phyloP scores from a whole-genome alignment of 1,140 invertebrate genomes.

The Geopemphigus sp. region DNA sequence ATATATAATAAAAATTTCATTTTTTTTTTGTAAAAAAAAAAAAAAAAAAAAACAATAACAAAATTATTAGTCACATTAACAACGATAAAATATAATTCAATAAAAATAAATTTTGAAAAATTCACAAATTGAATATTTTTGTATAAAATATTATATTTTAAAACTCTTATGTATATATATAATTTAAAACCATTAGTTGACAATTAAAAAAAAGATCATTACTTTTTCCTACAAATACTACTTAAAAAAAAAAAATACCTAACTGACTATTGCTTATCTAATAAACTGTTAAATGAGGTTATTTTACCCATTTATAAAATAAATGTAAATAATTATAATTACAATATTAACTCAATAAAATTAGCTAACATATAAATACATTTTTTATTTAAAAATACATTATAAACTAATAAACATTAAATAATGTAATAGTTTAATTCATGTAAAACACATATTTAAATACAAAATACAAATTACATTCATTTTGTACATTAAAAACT shows the following conservation, averaged over 20 bases:
- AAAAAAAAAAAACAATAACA: background rate
- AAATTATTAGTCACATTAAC: background rate
- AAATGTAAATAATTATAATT: background rate
- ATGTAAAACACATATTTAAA: no score
- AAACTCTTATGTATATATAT: background rate
- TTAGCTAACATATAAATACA: background rate
- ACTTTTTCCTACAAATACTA: background rate
- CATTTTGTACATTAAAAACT: no score
- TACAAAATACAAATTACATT: no score
- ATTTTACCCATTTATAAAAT: background rate
- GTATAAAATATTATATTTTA: background rate
- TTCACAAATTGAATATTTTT: no score
- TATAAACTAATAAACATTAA: no score
- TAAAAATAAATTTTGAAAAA: no score
- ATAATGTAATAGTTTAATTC: no score
- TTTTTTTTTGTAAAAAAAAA: background rate
- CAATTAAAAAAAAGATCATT: background rate
- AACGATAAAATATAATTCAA: background rate
- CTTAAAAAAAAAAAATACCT: slow-evolving; percentile 7
- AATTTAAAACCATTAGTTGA: slow-evolving; percentile 13
- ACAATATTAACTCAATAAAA: background rate
- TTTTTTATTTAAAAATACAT: background rate
- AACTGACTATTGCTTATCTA: background rate
- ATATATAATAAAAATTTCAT: background rate
- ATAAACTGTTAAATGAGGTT: slow-evolving; percentile 5